Evolutionary conservation across 2,113 vertebrate species (phyloP).

Genomic region (Motacilla alba): DNA sequence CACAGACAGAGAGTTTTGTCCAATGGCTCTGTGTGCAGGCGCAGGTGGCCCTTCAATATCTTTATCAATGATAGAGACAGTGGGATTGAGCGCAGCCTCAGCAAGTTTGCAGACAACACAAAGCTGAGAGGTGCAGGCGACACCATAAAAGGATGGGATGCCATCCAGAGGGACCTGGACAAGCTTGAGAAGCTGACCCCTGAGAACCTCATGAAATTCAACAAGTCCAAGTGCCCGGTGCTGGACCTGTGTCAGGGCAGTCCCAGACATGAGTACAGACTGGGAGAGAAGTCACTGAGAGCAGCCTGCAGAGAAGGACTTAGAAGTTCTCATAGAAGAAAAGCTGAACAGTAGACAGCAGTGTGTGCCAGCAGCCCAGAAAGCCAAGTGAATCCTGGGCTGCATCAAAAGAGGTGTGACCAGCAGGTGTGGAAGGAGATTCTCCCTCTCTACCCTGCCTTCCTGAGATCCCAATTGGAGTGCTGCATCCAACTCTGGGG

Average conservation of each 20-base stretch:
- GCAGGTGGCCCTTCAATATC: background rate
- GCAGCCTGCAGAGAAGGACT: background rate
- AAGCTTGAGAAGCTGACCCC: background rate
- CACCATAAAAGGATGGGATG: background rate
- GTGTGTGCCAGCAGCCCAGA: background rate
- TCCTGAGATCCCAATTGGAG: accelerated
- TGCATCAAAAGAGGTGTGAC: background rate
- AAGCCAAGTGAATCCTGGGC: background rate
- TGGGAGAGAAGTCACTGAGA: background rate
- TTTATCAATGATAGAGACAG: background rate
- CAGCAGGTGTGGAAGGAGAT: no score
- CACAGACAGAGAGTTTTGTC: background rate
- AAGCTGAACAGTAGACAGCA: background rate
- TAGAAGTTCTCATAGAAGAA: accelerated
- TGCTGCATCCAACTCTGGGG: accelerated
- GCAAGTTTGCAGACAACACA: background rate
- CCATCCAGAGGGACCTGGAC: background rate
- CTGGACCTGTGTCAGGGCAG: background rate
- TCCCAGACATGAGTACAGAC: background rate
- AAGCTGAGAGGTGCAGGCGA: accelerated
- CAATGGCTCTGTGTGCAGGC: background rate
- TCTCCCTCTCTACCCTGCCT: background rate
- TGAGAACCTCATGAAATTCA: background rate
- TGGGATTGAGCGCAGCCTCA: background rate
- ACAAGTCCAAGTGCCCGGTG: background rate